Percentiles rank a stretch among this genome's conserved stretches.
These are phyloP conservation scores for Sphaerophoria taeniata DNA, from an alignment of 2,888 invertebrate species.

Conservation along the genomic window DNA sequence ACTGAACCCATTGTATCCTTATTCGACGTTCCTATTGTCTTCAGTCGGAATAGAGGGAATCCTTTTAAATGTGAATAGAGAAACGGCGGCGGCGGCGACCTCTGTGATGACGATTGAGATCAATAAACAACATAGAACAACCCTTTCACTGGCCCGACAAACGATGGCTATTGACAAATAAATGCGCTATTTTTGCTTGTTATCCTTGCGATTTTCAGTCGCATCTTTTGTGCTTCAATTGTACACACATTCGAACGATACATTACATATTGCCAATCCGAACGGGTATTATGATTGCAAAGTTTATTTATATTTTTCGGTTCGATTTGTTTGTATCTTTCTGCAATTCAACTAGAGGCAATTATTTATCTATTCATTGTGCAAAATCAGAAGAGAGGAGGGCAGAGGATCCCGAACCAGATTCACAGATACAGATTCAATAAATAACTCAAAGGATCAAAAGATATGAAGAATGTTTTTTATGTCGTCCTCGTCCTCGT, in stretches of 20 bases:
- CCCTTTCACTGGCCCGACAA: constrained; percentile 66
- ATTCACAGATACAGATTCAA: constrained; percentile 20
- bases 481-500: not conserved
- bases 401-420: not conserved
- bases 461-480: constrained; percentile 45
- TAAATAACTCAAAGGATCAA: constrained; percentile 54
- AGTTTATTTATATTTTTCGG: constrained; percentile 21
- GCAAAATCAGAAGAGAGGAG: not conserved
- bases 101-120: constrained; percentile 65
- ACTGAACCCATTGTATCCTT: constrained; percentile 58
- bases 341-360: constrained; percentile 65
- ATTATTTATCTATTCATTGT: constrained; percentile 72
- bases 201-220: constrained; percentile 56
- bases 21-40: constrained; percentile 34
- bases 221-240: constrained; percentile 22
- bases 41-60: constrained; percentile 1
- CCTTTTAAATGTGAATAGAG: constrained; percentile 56
- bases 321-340: constrained; percentile 12
- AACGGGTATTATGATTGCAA: constrained; percentile 46
- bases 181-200: constrained; percentile 50
- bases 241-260: constrained; percentile 47
- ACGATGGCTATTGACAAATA: constrained; percentile 59
- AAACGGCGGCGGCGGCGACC: constrained; percentile 34
- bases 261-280: constrained; percentile 28
- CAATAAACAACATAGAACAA: constrained; percentile 50